Evolutionary conservation across 2,113 vertebrate species (phyloP).

Genomic region (Semicossyphus pulcher): DNA sequence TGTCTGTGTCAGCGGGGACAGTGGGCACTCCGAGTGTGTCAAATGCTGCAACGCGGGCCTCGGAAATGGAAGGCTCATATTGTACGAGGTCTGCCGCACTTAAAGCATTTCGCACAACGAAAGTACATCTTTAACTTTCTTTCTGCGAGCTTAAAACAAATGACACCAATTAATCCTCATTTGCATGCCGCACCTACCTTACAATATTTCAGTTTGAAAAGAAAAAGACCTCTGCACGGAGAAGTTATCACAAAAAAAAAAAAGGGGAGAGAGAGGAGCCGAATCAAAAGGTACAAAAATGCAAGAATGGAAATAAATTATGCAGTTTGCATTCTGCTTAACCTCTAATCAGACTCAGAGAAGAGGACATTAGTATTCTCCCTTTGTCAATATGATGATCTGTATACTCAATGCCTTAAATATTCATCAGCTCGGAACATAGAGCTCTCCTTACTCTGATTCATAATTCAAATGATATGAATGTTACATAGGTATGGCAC

Average conservation of each 20-base stretch:
- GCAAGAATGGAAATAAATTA: conserved; percentile 84
- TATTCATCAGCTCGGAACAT: conserved; percentile 85
- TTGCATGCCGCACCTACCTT: conserved; percentile 60
- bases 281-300: conserved; percentile 78
- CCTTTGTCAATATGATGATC: conserved; percentile 86
- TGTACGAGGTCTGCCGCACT: neutral
- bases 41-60: conserved; percentile 26
- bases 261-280: too few relatives aligned
- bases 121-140: conserved; percentile 53
- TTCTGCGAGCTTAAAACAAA: conserved; percentile 68
- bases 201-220: conserved; percentile 39
- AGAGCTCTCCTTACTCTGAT: conserved; percentile 82
- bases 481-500: conserved; percentile 84
- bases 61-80: conserved; percentile 18
- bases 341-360: conserved; percentile 84
- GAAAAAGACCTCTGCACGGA: conserved; percentile 48
- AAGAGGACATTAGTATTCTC: conserved; percentile 85
- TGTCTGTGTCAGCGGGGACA: conserved; percentile 62
- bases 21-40: conserved; percentile 41
- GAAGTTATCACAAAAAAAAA: conserved; percentile 66
- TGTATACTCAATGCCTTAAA: conserved; percentile 86
- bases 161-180: conserved; percentile 64
- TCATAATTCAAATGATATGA: conserved; percentile 88
- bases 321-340: conserved; percentile 85
- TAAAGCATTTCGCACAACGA: conserved; percentile 16